Evolutionary conservation across 2,113 vertebrate species (phyloP).

Genomic region (Labeo rohita): DNA sequence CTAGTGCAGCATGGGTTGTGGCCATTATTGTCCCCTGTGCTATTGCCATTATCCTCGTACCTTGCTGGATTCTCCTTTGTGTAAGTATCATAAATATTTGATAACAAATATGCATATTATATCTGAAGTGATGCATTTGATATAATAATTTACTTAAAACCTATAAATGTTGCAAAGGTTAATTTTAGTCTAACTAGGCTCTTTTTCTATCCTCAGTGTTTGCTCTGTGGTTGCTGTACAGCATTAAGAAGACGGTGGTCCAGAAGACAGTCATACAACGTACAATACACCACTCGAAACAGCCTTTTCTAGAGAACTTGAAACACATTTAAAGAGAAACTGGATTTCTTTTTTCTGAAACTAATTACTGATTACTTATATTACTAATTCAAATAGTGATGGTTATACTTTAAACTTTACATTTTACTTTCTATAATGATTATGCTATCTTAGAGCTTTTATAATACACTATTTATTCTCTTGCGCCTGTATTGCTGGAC

Average conservation of each 20-base stretch:
- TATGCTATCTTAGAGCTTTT: not conserved
- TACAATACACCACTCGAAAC: not conserved
- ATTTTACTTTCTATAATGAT: not conserved
- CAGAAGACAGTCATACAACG: conserved; percentile 14
- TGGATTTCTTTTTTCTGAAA: not conserved
- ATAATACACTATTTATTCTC: not conserved
- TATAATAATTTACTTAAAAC: not conserved
- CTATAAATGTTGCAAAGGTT: not conserved
- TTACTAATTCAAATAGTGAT: not conserved
- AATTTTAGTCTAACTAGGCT: not conserved
- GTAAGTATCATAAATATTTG: conserved; percentile 29
- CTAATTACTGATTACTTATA: not conserved
- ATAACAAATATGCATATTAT: not conserved
- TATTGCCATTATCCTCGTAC: conserved; percentile 39
- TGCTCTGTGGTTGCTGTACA: conserved; percentile 49
- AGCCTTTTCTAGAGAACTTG: not conserved
- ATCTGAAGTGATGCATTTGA: not conserved
- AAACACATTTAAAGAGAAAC: not conserved
- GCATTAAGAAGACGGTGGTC: conserved; percentile 29
- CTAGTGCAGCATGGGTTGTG: conserved; percentile 36
- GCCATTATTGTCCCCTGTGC: conserved; percentile 42
- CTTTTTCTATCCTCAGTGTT: conserved; percentile 33
- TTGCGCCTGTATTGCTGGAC: conserved; percentile 10
- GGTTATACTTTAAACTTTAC: not conserved
- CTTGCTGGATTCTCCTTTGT: conserved; percentile 51